These are phyloP conservation scores for Oriolus oriolus DNA, from an alignment of 2,113 vertebrate species.

Conservation along the genomic window DNA sequence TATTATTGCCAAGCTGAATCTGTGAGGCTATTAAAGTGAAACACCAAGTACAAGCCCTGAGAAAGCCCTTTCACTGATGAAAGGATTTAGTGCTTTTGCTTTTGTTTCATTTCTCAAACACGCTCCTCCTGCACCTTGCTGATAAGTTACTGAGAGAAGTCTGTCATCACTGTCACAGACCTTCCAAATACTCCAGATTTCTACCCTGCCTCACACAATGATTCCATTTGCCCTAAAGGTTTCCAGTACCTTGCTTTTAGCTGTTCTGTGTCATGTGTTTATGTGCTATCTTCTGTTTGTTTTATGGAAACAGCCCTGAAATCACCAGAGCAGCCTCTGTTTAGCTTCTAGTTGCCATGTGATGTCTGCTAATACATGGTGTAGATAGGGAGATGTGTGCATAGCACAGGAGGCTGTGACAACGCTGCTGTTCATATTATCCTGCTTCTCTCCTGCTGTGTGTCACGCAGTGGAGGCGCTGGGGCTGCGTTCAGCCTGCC, in stretches of 20 bases:
- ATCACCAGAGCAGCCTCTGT: background rate
- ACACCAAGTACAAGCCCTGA: background rate
- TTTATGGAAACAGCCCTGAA: background rate
- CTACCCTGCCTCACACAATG: background rate
- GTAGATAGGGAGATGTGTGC: background rate
- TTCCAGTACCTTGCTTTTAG: background rate
- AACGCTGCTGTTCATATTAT: fast-evolving
- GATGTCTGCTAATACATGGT: background rate
- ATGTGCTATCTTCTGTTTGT: background rate
- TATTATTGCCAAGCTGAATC: background rate
- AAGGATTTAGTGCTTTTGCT: background rate
- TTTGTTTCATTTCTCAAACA: background rate
- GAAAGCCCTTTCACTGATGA: background rate
- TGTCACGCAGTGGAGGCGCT: fast-evolving
- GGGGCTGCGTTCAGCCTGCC: background rate
- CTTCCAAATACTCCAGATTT: background rate
- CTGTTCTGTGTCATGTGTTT: background rate
- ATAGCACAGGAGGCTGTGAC: background rate
- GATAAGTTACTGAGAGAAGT: background rate
- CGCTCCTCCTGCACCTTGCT: background rate
- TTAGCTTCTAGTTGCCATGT: background rate
- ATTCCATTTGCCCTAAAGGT: background rate
- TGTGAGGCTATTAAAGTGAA: background rate
- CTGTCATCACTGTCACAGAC: background rate
- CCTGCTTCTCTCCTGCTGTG: background rate